Evolutionary conservation across 2,888 invertebrate genomes (phyloP), one percentile per base, ranked within the genome.

Genomic region (Seladonia tumulorum): DNA sequence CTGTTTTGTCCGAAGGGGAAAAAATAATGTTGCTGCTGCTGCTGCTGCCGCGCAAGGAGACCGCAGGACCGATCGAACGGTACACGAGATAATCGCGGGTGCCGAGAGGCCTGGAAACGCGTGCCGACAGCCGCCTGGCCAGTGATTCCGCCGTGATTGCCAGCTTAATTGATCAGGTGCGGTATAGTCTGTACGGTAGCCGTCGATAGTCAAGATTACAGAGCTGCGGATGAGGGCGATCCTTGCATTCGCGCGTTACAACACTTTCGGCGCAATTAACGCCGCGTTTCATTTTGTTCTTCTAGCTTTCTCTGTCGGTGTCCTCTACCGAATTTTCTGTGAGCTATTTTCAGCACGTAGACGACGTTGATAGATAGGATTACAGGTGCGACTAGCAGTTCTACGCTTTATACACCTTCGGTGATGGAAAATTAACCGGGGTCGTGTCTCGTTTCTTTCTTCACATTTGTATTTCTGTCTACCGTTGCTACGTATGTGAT

Each of bases 161-260:
- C 90, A 90, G 87, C 89, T 87, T 93, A 92, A 91, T 92, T 93
- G 93, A 92, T 92, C 92, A 91, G 90, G 91, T 93, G 90, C 88
- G 89, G 88, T 92, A 91, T 90, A 84, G 83, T 82, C 74, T 82
- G 53, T 72, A 76, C 57, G 83, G 83, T 70, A 60, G 87, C 76
- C 74, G 83, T 81, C 53, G 53, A 45, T 57, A 22, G 16, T 47
- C 63, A 63, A 63, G 16, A 63, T 63, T 29, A 25, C 29, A 29
- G 29, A 29, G 29, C 25, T 63, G 16, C 29, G 29, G 29, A 16
- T 14, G 7, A n/a, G n/a, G n/a, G 5, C 63, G 57, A n/a, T 57
- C n/a, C 2, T n/a, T 57, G 12, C 12, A 57, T 57, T 57, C 57
- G n/a, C n/a, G 12, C 57, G n/a, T 12, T n/a, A n/a, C n/a, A 57